Evolutionary conservation across 1,140 invertebrate genomes (phyloP), one percentile per base, ranked within the genome.

Genomic region (Conus ventricosus): DNA sequence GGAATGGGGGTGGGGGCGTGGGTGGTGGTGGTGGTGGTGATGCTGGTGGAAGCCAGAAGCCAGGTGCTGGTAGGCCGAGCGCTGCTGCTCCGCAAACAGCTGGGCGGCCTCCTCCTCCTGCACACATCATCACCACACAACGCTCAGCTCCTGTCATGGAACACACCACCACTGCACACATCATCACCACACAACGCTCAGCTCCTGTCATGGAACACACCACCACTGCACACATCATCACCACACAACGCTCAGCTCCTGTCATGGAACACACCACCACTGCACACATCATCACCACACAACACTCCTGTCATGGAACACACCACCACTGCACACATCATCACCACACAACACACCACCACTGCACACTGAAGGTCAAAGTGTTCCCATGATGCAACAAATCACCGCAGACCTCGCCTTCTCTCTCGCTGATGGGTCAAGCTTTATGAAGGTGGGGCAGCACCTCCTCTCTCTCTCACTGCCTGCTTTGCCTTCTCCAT

Each of bases 51-150:
- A 80, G 51, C 89, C 88, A 75, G 92, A 90, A 55, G 89, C 85
- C 71, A 92, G 90, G 17, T 89, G 89, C 86, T 91, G 90, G n/a
- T 90, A 75, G 55, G 89, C 84, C 55, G 89, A 90, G 57, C 87
- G 90, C 55, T 89, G 90, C 39, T 91, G 91, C 51, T 94, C 94
- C 23, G 91, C 83, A 84, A 93, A 90, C 80, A 92, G 84, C 27
- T 91, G 91, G 25, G 94, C 88, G 13, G 93, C 94, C 15, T 93
- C 93, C 57, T 95, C 94, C 25, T 92, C 91, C 84, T 91, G 90
- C 90, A 92, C 85, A 71, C 91, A 90, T 15, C 57, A 60, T 15
- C 15, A 60, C 57, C 57, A 60, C 57, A 60, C 57, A 60, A 8
- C 57, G 15, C 57, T 17, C n/a, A 27, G 15, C 57, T 60, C 57